phyloP scores from a whole-genome alignment of 2,797 vertebrate species.

The Sebastiscus tertius region DNA sequence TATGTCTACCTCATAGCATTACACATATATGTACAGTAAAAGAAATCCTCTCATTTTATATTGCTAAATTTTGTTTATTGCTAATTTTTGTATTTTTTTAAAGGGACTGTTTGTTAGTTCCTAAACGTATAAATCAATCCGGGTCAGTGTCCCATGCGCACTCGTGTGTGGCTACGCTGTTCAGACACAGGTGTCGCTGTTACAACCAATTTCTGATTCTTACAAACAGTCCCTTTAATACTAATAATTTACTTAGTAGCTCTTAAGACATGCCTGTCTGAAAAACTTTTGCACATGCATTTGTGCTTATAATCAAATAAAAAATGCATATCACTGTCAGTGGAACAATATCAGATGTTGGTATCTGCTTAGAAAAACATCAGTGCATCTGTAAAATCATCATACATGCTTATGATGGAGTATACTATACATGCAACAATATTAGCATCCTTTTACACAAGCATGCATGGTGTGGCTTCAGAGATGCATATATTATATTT shows the following conservation, averaged over 20 bases:
- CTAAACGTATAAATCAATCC: too few relatives aligned
- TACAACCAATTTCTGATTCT: too few relatives aligned
- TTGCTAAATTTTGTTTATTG: accelerated
- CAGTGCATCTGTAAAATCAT: neutral
- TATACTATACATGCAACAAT: neutral
- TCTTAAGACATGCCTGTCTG: neutral
- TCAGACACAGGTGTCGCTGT: too few relatives aligned
- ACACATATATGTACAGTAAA: too few relatives aligned
- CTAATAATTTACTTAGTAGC: neutral
- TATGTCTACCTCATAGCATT: too few relatives aligned
- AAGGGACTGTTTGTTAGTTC: accelerated
- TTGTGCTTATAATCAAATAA: neutral
- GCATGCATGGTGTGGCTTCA: neutral
- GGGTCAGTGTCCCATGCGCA: too few relatives aligned
- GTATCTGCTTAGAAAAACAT: neutral
- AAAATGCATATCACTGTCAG: neutral
- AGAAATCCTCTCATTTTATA: too few relatives aligned
- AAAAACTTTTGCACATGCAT: neutral
- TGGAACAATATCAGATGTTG: neutral
- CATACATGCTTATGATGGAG: neutral
- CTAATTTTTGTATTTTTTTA: accelerated
- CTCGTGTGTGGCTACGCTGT: too few relatives aligned
- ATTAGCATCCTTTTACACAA: neutral
- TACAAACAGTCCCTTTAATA: neutral
- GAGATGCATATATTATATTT: neutral